These are phyloP conservation scores for Festucalex cinctus DNA, from an alignment of 2,113 vertebrate genomes.

Conservation along the genomic window DNA sequence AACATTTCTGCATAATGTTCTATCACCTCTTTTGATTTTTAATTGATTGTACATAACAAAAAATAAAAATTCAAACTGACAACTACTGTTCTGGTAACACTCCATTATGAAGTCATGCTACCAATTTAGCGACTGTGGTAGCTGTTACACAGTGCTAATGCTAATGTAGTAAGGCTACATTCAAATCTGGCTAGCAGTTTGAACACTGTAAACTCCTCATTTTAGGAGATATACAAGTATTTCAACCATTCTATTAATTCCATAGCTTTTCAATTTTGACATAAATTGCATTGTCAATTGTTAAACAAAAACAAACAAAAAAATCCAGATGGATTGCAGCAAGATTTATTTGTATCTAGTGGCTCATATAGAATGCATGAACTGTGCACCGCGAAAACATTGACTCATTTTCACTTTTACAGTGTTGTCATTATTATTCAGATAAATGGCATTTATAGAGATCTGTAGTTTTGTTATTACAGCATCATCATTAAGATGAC, in stretches of 20 bases:
- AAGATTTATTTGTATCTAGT: not conserved
- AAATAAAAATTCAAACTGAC: too few relatives aligned
- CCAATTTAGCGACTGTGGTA: too few relatives aligned
- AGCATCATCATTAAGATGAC: slow-evolving; percentile 70
- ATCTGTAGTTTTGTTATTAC: slow-evolving; percentile 62
- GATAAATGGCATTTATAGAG: slow-evolving; percentile 62
- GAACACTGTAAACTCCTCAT: not conserved
- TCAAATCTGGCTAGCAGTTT: too few relatives aligned
- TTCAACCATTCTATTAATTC: not conserved
- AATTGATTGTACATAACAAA: too few relatives aligned
- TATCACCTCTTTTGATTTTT: too few relatives aligned
- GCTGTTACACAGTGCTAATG: too few relatives aligned
- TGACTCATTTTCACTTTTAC: slow-evolving; percentile 39
- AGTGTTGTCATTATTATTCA: slow-evolving; percentile 47
- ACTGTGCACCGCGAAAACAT: slow-evolving; percentile 18
- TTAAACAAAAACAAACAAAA: too few relatives aligned
- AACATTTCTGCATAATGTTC: too few relatives aligned
- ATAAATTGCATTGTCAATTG: not conserved
- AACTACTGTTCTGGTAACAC: too few relatives aligned
- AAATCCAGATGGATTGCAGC: not conserved
- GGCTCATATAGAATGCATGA: not conserved
- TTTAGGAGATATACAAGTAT: too few relatives aligned
- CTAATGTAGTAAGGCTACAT: too few relatives aligned
- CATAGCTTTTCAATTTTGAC: not conserved
- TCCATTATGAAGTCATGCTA: too few relatives aligned